phyloP scores from a whole-genome alignment of 2,113 vertebrate species.

The Hyla sarda region DNA sequence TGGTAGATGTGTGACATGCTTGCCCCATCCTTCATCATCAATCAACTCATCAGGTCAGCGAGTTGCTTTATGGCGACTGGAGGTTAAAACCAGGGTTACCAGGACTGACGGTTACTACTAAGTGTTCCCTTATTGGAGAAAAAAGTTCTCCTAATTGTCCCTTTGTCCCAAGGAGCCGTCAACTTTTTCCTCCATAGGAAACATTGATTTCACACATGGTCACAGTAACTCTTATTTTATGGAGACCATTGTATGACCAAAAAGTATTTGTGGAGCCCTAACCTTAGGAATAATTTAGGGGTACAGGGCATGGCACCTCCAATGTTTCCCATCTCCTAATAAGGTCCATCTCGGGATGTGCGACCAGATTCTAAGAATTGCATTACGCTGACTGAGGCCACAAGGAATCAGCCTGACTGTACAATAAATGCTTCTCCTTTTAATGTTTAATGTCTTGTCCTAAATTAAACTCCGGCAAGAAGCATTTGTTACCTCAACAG shows the following conservation, averaged over 20 bases:
- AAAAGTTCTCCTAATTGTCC: no score
- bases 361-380: not conserved
- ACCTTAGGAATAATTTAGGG: not conserved
- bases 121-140: no score
- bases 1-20: no score
- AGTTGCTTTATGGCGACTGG: no score
- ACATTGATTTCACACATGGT: not conserved
- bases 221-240: no score
- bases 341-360: not conserved
- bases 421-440: not conserved
- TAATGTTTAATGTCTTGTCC: conserved; percentile 15
- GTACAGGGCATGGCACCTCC: not conserved
- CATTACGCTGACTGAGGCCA: not conserved
- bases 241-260: no score
- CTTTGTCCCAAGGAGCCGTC: no score
- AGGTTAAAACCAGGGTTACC: no score
- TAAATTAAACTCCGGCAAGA: not conserved
- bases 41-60: no score
- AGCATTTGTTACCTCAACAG: not conserved
- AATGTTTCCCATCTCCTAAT: not conserved
- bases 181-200: not conserved
- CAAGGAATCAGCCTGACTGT: not conserved
- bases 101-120: no score
- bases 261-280: not conserved
- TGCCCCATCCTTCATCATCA: no score